A percentile compares a stretch with the other conserved stretches of the same genome.
Evolutionary conservation across 2,113 vertebrate species (phyloP).

Genomic region (Odocoileus virginianus): DNA sequence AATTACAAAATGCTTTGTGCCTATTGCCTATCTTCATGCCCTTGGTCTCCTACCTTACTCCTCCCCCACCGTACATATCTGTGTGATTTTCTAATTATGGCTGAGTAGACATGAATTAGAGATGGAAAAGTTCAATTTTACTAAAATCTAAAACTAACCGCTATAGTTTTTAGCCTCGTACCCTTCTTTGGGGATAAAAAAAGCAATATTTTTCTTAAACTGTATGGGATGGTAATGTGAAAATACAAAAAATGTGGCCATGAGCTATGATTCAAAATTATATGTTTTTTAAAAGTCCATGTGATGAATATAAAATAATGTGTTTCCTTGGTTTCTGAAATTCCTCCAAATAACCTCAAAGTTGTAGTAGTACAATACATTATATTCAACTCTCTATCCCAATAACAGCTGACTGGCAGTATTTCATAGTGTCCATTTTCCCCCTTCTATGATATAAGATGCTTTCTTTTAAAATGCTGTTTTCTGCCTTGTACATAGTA

Average conservation of each 20-base stretch:
- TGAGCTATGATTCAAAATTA: neutral
- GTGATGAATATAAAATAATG: neutral
- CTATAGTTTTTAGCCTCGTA: neutral
- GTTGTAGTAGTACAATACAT: neutral
- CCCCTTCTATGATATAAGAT: neutral
- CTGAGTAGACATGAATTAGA: neutral
- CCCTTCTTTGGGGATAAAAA: neutral
- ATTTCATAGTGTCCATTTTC: neutral
- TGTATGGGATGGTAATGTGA: neutral
- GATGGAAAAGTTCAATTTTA: constrained; percentile 3
- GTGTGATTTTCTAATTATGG: neutral
- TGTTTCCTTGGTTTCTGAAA: neutral
- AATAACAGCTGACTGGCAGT: neutral
- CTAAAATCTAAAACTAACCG: constrained; percentile 15
- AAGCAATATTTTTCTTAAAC: neutral
- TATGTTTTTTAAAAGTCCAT: neutral
- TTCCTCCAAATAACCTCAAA: neutral
- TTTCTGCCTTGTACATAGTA: neutral
- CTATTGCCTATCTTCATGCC: neutral
- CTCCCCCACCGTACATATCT: neutral
- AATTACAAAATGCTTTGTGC: neutral
- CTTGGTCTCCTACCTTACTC: neutral
- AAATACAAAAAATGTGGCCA: neutral
- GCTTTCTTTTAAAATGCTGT: neutral
- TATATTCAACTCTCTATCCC: neutral